Evolutionary conservation across 2,888 invertebrate genomes (phyloP), one percentile per base, ranked within the genome.

Genomic region (Globia sparganii): DNA sequence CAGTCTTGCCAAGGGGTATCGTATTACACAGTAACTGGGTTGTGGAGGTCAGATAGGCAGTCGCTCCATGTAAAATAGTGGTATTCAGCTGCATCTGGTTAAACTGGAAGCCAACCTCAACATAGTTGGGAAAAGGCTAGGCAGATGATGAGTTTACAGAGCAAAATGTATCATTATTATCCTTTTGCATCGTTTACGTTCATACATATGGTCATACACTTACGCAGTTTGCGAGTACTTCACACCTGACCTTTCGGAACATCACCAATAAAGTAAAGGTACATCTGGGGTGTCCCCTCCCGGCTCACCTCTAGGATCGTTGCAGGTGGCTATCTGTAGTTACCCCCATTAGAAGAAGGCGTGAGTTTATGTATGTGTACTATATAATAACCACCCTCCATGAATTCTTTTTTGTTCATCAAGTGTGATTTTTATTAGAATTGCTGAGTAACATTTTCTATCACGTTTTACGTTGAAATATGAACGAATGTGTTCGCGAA

Each of bases 401-500:
- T 66, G 15, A 31, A 66, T 46, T 46, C 9, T 40, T 78, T 53
- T 65, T 21, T 49, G 4, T 25, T 34, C 9, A 70, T 61, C 34
- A 18, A 59, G 37, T 34, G 13, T 9, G n/a, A 31, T 46, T 43
- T 37, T 18, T 1, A 40, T 18, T 34, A 61, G 9, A 46, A 46
- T 62, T 66, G 18, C 56, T 25, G 9, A 77, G n/a, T 49, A 25
- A 66, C 28, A 37, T 49, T 66, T 62, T 34, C 21, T 56, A 58
- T 66, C 31, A n/a, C 34, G 34, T 56, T 56, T 43, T 31, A 28
- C 25, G 31, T 31, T 40, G 40, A 49, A 58, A 58, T 56, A 49
- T 82, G 34, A 61, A 76, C 53, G 13, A 75, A 70, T 28, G 40
- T 70, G 25, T 56, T 70, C 25, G 56, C 65, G 31, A 66, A 69